Evolutionary conservation across 2,888 invertebrate genomes (phyloP).

Genomic region (Sarcophaga variegata): DNA sequence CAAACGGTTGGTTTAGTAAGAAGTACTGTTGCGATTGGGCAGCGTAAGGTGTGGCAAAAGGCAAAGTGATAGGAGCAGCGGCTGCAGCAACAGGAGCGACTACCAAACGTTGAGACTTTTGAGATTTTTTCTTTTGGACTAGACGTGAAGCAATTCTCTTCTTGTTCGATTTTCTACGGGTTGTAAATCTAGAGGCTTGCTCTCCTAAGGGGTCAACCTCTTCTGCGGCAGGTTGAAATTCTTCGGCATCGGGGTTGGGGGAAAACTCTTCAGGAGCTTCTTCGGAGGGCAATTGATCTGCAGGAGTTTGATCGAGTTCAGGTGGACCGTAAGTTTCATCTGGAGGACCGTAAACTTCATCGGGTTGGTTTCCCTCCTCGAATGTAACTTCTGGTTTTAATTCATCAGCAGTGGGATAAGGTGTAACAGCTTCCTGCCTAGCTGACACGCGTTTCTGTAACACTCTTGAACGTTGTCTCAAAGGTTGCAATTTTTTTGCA

Average conservation of each 20-base stretch:
- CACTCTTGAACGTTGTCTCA: slow-evolving; percentile 63
- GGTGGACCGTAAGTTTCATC: slow-evolving; percentile 73
- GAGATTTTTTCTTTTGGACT: slow-evolving; percentile 49
- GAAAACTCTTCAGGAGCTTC: slow-evolving; percentile 70
- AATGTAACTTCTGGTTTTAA: slow-evolving; percentile 75
- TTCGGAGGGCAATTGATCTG: slow-evolving; percentile 69
- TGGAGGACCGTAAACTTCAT: slow-evolving; percentile 77
- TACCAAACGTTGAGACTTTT: slow-evolving; percentile 61
- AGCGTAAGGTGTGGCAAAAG: slow-evolving; percentile 58
- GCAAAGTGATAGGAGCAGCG: slow-evolving; percentile 37
- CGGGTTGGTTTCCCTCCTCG: slow-evolving; percentile 70
- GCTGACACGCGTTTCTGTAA: slow-evolving; percentile 71
- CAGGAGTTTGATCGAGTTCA: slow-evolving; percentile 57
- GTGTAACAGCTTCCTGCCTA: slow-evolving; percentile 74
- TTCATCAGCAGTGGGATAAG: slow-evolving; percentile 76
- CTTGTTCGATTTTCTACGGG: slow-evolving; percentile 32
- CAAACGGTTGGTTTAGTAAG: slow-evolving; percentile 73
- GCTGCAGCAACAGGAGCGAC: slow-evolving; percentile 37
- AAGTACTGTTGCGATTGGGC: slow-evolving; percentile 72
- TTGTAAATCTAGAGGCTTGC: slow-evolving; percentile 45
- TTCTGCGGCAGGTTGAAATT: slow-evolving; percentile 67
- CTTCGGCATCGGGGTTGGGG: slow-evolving; percentile 72
- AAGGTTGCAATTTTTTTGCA: slow-evolving; percentile 71
- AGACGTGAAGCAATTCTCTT: slow-evolving; percentile 51
- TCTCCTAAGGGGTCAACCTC: background rate